phyloP scores from a whole-genome alignment of 2,113 vertebrate species.

The Philantomba maxwellii region DNA sequence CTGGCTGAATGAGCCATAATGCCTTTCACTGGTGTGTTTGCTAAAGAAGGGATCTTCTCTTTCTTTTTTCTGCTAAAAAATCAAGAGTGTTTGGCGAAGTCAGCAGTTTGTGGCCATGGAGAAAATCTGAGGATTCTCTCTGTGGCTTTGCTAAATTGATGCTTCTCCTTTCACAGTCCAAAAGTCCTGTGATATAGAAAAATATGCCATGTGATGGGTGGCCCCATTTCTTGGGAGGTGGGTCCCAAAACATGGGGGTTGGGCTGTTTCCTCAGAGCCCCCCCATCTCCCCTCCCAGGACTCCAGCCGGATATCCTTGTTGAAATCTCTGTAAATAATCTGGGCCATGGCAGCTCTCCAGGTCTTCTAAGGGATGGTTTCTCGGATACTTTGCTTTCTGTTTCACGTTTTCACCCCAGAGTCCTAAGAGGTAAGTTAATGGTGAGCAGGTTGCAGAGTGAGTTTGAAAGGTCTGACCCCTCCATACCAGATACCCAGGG shows the following conservation, averaged over 20 bases:
- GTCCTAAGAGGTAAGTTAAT: neutral
- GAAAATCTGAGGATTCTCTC: neutral
- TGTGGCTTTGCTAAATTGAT: slow-evolving; percentile 7
- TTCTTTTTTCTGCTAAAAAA: neutral
- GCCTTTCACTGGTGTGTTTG: neutral
- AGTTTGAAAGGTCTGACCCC: neutral
- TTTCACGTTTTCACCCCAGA: neutral
- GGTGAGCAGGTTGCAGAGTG: neutral
- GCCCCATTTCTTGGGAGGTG: neutral
- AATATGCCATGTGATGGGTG: neutral
- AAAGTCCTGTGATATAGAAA: neutral
- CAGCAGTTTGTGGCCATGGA: neutral
- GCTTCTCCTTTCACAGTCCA: neutral
- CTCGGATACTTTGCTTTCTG: neutral
- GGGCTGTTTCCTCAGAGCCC: neutral
- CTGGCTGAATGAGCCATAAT: neutral
- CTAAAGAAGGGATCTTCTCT: neutral
- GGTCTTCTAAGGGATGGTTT: neutral
- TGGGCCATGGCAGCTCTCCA: neutral
- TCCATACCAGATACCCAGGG: neutral
- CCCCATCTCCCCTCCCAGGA: too few species aligned
- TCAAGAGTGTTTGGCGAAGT: neutral
- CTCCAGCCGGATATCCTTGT: neutral
- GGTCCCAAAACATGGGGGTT: neutral
- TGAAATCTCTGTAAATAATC: neutral